These are phyloP conservation scores for Tragelaphus buxtoni DNA, from an alignment of 2,113 vertebrate species.

Conservation along the genomic window DNA sequence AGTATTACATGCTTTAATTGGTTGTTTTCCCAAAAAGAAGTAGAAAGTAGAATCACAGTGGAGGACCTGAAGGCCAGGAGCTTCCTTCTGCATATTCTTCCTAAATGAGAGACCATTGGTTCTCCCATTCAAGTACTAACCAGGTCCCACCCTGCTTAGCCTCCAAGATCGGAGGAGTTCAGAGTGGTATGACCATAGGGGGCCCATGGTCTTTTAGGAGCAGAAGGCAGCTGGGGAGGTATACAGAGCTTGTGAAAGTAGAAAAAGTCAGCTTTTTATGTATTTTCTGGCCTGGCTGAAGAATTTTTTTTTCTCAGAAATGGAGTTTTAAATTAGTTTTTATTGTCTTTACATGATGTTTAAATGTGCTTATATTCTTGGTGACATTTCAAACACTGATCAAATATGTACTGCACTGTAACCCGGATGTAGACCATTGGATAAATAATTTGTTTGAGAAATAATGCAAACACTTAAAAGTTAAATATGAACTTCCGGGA, in stretches of 20 bases:
- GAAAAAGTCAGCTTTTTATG: background rate
- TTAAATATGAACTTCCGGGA: background rate
- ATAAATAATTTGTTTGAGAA: background rate
- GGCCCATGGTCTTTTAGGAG: background rate
- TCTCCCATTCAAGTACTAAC: background rate
- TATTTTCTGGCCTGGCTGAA: background rate
- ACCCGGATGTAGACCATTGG: background rate
- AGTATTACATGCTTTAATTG: background rate
- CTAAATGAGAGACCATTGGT: background rate
- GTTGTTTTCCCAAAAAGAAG: conserved; percentile 12
- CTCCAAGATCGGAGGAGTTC: background rate
- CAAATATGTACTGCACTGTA: background rate
- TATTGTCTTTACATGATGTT: background rate
- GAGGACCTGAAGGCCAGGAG: background rate
- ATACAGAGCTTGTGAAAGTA: background rate
- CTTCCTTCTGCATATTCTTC: background rate
- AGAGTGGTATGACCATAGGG: background rate
- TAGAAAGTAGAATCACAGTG: background rate
- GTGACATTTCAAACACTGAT: conserved; percentile 1
- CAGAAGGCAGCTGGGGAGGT: background rate
- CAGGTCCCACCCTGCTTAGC: background rate
- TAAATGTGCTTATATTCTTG: background rate
- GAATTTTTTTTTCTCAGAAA: background rate
- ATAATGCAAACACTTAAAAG: background rate
- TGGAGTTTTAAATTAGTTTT: background rate